Percentiles rank a stretch among this genome's conserved stretches.
Evolutionary conservation across 2,888 invertebrate genomes (phyloP).

Genomic region (Piscicola geometra): DNA sequence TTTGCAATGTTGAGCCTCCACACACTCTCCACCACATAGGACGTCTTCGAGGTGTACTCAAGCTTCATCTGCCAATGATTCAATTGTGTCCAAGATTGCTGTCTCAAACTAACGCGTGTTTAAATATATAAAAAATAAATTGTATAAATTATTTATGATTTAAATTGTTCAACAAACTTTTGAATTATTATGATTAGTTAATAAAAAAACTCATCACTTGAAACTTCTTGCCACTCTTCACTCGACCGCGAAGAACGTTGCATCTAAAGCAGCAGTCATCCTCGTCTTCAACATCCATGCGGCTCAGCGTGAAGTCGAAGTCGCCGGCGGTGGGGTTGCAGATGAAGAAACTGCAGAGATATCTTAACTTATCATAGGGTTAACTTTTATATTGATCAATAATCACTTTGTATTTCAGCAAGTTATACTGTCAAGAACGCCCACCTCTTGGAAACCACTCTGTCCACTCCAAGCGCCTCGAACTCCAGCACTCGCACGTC

Average conservation of each 20-base stretch:
- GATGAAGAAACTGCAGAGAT: neutral
- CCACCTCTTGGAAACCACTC: neutral
- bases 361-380: too few relatives aligned
- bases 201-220: neutral
- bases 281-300: neutral
- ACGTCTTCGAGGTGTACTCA: slow-evolving; percentile 63
- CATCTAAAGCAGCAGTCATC: neutral
- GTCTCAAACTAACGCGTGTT: too few relatives aligned
- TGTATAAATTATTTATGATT: neutral
- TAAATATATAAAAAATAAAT: too few relatives aligned
- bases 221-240: slow-evolving; percentile 21
- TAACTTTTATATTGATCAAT: too few relatives aligned
- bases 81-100: too few relatives aligned
- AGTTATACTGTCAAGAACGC: neutral
- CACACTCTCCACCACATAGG: slow-evolving; percentile 66
- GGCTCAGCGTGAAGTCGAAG: neutral
- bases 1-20: slow-evolving; percentile 65
- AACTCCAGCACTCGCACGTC: slow-evolving; percentile 65
- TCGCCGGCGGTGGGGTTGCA: neutral
- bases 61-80: slow-evolving; percentile 61
- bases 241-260: slow-evolving; percentile 16
- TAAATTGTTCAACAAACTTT: neutral
- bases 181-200: slow-evolving; percentile 1
- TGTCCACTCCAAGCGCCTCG: slow-evolving; percentile 64
- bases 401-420: neutral